phyloP scores from a whole-genome alignment of 2,888 invertebrate species.

The Diloba caeruleocephala region DNA sequence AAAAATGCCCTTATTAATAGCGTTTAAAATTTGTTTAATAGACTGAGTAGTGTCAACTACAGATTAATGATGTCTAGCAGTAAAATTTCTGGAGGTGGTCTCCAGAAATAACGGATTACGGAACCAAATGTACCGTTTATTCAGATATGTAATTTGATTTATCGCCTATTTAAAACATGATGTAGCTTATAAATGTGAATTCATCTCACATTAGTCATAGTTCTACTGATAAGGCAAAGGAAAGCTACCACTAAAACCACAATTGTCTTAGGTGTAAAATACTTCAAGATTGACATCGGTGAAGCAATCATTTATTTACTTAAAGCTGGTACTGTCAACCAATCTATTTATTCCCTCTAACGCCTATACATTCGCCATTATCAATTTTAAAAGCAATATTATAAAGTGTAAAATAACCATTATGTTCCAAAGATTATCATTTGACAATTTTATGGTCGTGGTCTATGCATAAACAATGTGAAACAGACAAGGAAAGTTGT shows the following conservation, averaged over 20 bases:
- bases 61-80: too few species aligned
- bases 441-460: constrained; percentile 61
- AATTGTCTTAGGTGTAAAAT: constrained; percentile 48
- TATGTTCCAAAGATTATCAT: constrained; percentile 57
- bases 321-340: constrained; percentile 46
- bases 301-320: constrained; percentile 45
- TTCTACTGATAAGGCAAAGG: constrained; percentile 7
- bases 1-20: too few species aligned
- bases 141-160: too few species aligned
- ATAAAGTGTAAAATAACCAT: constrained; percentile 60
- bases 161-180: too few species aligned
- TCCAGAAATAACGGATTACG: too few species aligned
- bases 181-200: too few species aligned
- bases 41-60: too few species aligned
- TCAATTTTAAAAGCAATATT: constrained; percentile 57
- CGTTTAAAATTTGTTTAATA: too few species aligned
- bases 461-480: constrained; percentile 45
- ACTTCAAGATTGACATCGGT: constrained; percentile 51
- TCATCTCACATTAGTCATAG: constrained; percentile 7
- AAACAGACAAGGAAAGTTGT: constrained; percentile 46
- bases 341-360: constrained; percentile 51
- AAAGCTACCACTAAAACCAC: constrained; percentile 29
- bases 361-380: constrained; percentile 53
- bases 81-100: too few species aligned
- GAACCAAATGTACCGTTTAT: too few species aligned